Conservation (phyloP, 2,888 invertebrate genomes). For the Ceraclea dissimilis region DNA sequence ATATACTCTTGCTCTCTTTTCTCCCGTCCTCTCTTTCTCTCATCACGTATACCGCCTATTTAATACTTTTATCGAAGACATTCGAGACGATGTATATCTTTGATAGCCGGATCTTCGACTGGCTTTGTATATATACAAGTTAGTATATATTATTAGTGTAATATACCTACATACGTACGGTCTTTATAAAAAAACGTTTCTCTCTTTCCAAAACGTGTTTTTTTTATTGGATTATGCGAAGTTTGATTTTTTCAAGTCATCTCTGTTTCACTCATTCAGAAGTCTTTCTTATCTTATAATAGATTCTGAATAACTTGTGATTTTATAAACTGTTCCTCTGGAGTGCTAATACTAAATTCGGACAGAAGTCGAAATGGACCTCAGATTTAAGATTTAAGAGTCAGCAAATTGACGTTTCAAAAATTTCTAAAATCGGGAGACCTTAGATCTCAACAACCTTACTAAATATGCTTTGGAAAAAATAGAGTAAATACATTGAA, state of each 20-base stretch:
- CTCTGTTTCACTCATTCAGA: conserved; percentile 5
- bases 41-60: conserved; percentile 14
- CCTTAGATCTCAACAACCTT: no score
- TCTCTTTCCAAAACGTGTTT: conserved; percentile 2
- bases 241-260: neutral
- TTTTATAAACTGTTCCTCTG: conserved; percentile 19
- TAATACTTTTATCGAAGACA: conserved; percentile 23
- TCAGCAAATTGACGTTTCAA: no score
- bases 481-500: no score
- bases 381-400: no score
- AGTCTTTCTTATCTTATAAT: conserved; percentile 1
- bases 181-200: neutral
- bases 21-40: neutral
- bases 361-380: conserved; percentile 11
- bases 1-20: neutral
- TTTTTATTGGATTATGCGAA: neutral
- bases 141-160: no score
- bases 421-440: no score
- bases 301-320: conserved; percentile 11
- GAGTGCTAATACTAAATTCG: conserved; percentile 5
- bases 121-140: neutral
- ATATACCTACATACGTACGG: no score
- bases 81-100: conserved; percentile 23
- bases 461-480: no score
- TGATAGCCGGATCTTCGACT: conserved; percentile 13